These are phyloP conservation scores for Dasypogon diadema DNA, from an alignment of 2,888 invertebrate species.

Conservation along the genomic window DNA sequence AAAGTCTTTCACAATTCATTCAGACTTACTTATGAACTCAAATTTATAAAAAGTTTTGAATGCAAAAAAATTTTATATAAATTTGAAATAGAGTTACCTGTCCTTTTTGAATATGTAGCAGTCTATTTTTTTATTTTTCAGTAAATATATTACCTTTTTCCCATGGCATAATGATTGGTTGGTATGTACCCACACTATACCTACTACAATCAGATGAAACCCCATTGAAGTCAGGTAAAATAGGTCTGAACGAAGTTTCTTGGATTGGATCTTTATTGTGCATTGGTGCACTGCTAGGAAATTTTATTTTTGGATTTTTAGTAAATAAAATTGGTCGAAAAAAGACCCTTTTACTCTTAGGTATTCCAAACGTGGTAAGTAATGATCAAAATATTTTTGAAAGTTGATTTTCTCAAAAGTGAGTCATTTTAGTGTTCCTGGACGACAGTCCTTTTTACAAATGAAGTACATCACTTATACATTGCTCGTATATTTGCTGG, in stretches of 20 bases:
- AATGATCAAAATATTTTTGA: too few relatives aligned
- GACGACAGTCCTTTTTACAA: conserved; percentile 63
- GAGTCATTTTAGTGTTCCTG: conserved; percentile 61
- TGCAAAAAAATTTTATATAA: background rate
- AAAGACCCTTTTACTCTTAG: conserved; percentile 61
- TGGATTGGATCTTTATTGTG: conserved; percentile 65
- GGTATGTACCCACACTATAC: conserved; percentile 64
- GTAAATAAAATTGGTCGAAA: conserved; percentile 64
- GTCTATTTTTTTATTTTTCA: conserved; percentile 55
- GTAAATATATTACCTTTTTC: conserved; percentile 63
- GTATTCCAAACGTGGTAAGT: conserved; percentile 65
- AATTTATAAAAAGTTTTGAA: background rate
- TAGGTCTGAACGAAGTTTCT: conserved; percentile 62
- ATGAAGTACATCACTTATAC: conserved; percentile 62
- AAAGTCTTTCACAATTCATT: too few relatives aligned
- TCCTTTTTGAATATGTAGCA: background rate
- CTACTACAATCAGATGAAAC: conserved; percentile 59
- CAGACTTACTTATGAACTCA: background rate
- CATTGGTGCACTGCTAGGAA: conserved; percentile 64
- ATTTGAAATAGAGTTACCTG: too few relatives aligned
- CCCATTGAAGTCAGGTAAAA: conserved; percentile 50
- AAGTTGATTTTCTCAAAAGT: conserved; percentile 14
- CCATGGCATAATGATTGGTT: conserved; percentile 65
- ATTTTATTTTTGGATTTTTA: conserved; percentile 61
- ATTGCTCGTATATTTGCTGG: conserved; percentile 64